Evolutionary conservation across 1,140 invertebrate genomes (phyloP).

Genomic region (Zaprionus ornatus): DNA sequence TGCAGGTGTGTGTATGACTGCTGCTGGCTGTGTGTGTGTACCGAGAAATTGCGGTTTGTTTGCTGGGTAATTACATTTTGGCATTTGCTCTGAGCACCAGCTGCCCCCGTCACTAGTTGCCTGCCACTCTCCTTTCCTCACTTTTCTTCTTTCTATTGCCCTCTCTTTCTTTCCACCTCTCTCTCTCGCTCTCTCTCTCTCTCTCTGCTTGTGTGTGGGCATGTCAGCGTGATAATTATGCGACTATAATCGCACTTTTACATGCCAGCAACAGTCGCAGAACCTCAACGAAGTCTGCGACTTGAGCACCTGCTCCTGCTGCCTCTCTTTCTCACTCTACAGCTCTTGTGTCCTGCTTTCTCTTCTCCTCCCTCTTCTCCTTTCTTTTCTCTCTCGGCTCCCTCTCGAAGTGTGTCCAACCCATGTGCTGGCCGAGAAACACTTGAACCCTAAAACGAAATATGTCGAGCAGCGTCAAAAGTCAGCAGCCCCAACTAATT

Average conservation of each 20-base stretch:
- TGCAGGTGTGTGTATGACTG: constrained; percentile 16
- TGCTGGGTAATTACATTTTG: constrained; percentile 81
- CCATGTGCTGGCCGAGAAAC: constrained; percentile 36
- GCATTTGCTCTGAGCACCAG: constrained; percentile 65
- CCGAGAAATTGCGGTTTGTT: constrained; percentile 81
- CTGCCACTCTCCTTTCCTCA: not conserved
- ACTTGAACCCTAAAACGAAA: constrained; percentile 78
- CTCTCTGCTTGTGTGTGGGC: constrained; percentile 44
- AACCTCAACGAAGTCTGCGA: not conserved
- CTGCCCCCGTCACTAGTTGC: not conserved
- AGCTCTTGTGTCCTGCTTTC: not conserved
- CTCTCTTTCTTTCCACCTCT: not conserved
- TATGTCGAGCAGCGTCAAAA: constrained; percentile 76
- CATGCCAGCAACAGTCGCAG: constrained; percentile 60
- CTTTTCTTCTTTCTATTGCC: not conserved
- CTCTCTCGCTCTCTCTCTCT: not conserved
- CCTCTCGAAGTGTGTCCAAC: constrained; percentile 20
- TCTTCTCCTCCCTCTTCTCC: not conserved
- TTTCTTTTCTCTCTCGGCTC: too few species aligned
- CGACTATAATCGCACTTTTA: constrained; percentile 82
- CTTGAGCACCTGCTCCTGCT: not conserved
- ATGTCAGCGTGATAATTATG: constrained; percentile 82
- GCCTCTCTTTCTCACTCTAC: not conserved
- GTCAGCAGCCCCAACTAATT: constrained; percentile 77
- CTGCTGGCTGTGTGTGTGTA: constrained; percentile 50